Conservation (phyloP, 2,797 vertebrate genomes). For the Tragopan temminckii region DNA sequence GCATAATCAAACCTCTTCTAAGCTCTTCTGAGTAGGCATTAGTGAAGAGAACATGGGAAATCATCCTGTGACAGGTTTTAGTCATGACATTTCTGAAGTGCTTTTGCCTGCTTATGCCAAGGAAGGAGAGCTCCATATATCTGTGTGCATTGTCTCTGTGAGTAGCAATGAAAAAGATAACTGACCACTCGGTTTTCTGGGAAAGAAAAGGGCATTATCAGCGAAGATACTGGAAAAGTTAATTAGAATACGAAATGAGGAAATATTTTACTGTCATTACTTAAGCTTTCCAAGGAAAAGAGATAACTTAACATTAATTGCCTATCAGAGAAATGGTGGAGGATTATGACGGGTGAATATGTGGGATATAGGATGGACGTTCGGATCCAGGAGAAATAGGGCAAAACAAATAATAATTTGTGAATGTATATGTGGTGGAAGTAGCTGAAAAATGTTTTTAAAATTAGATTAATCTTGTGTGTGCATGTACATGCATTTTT, state of each 20-base stretch:
- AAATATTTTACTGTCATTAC: constrained; percentile 52
- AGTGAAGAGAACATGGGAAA: neutral
- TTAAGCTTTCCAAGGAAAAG: constrained; percentile 23
- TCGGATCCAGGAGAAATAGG: neutral
- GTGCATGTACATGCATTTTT: constrained; percentile 31
- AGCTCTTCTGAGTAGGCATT: neutral
- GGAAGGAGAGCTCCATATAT: neutral
- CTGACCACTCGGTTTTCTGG: constrained; percentile 28
- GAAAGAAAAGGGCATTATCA: constrained; percentile 16
- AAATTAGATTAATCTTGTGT: constrained; percentile 53
- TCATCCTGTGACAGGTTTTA: neutral
- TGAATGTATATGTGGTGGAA: neutral
- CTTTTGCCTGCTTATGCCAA: neutral
- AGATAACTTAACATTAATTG: constrained; percentile 58
- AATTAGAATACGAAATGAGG: constrained; percentile 59
- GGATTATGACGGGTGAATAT: constrained; percentile 28
- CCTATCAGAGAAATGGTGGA: constrained; percentile 22
- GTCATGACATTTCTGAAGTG: neutral
- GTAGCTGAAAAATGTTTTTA: constrained; percentile 36
- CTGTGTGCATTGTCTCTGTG: neutral
- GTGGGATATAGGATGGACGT: constrained; percentile 7
- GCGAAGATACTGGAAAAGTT: constrained; percentile 49
- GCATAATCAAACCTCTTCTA: neutral
- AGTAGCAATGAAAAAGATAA: constrained; percentile 17
- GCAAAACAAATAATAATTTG: constrained; percentile 53